Evolutionary conservation across 92 coral and sea anemone genomes (phyloP).

Genomic region (Phymanthus crucifer): DNA sequence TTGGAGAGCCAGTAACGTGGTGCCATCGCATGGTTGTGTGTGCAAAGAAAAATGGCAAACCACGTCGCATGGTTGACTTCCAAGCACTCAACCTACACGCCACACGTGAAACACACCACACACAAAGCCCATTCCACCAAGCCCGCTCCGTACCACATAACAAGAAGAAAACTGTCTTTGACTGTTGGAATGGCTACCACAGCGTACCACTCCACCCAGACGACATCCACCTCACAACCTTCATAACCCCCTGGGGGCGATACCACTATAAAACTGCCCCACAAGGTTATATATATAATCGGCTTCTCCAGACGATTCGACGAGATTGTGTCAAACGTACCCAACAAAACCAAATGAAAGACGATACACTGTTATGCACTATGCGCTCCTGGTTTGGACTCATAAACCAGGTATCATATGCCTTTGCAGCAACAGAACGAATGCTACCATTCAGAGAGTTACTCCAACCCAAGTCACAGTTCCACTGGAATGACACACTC

Average conservation of each 20-base stretch:
- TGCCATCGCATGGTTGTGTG: conserved; percentile 60
- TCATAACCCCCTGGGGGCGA: conserved; percentile 70
- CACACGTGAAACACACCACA: conserved; percentile 58
- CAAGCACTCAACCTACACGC: conserved; percentile 59
- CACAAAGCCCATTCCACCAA: conserved; percentile 62
- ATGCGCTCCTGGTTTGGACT: conserved; percentile 66
- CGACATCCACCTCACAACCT: conserved; percentile 60
- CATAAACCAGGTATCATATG: conserved; percentile 57
- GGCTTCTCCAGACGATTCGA: conserved; percentile 57
- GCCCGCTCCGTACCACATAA: conserved; percentile 44
- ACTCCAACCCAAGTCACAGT: conserved; percentile 37
- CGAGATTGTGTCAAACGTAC: conserved; percentile 47
- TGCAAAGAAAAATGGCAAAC: conserved; percentile 50
- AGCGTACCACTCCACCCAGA: conserved; percentile 55
- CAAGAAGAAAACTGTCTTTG: conserved; percentile 39
- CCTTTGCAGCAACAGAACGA: conserved; percentile 45
- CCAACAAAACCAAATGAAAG: neutral
- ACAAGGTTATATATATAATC: conserved; percentile 58
- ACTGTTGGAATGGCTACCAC: conserved; percentile 58
- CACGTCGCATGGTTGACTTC: conserved; percentile 60
- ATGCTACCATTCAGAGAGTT: conserved; percentile 39
- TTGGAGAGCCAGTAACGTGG: conserved; percentile 52
- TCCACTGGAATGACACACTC: conserved; percentile 40
- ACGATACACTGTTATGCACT: neutral
- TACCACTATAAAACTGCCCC: conserved; percentile 73